phyloP scores from a whole-genome alignment of 2,888 invertebrate genomes.

The Rhodophaea formosa region DNA sequence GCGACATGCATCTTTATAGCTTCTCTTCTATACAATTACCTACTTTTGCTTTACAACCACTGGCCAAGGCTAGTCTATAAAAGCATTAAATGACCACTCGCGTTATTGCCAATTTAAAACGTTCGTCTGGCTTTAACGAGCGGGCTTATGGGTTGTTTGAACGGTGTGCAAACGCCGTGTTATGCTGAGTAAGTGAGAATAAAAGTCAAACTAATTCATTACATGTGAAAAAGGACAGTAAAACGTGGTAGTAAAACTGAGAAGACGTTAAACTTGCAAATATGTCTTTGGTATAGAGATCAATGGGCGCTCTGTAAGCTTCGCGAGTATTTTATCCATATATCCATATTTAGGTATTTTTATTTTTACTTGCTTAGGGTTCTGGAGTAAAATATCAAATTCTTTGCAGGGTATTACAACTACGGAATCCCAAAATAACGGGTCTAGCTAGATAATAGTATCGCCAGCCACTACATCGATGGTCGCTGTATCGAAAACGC shows the following conservation, averaged over 20 bases:
- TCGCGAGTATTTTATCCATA: too few relatives aligned
- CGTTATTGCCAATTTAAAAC: slow-evolving; percentile 56
- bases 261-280: too few relatives aligned
- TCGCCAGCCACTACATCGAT: too few relatives aligned
- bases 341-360: too few relatives aligned
- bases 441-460: too few relatives aligned
- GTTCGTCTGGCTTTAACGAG: slow-evolving; percentile 46
- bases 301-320: too few relatives aligned
- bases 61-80: slow-evolving; percentile 26
- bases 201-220: neutral
- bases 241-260: neutral
- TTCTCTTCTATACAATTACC: slow-evolving; percentile 16
- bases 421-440: too few relatives aligned
- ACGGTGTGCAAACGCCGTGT: neutral
- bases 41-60: slow-evolving; percentile 21
- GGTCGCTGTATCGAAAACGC: too few relatives aligned
- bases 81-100: slow-evolving; percentile 34
- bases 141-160: slow-evolving; percentile 31
- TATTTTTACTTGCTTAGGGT: too few relatives aligned
- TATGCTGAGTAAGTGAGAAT: neutral
- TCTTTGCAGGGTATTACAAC: too few relatives aligned
- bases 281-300: too few relatives aligned
- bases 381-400: too few relatives aligned
- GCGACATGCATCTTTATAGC: neutral
- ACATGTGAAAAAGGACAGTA: neutral